A percentile compares a stretch with the other conserved stretches of the same genome.
Conservation (phyloP, 92 coral and sea anemone genomes). For the Bergia puertoricense region DNA sequence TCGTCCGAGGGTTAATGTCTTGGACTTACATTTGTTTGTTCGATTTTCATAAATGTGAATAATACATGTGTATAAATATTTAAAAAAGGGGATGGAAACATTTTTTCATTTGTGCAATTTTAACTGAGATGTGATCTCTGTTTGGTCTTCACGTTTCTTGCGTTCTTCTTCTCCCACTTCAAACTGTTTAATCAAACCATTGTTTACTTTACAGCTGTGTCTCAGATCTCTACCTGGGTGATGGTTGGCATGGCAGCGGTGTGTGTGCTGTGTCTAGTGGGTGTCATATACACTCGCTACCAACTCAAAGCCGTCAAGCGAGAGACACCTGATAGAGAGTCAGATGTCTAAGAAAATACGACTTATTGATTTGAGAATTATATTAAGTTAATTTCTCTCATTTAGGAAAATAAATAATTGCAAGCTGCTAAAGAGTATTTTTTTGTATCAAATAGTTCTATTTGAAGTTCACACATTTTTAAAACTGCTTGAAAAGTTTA, state of each 20-base stretch:
- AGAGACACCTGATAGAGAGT: neutral
- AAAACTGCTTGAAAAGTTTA: neutral
- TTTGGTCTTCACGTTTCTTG: no score
- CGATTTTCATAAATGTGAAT: no score
- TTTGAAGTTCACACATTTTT: neutral
- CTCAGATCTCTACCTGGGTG: constrained; percentile 15
- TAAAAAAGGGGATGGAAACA: no score
- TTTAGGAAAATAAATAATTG: neutral
- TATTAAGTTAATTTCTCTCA: neutral
- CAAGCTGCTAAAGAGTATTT: neutral
- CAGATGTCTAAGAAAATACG: neutral
- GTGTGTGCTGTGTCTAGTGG: constrained; percentile 24
- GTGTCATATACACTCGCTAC: constrained; percentile 18
- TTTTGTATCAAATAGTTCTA: no score
- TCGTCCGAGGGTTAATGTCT: no score
- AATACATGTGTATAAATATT: no score
- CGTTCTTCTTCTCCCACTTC: neutral
- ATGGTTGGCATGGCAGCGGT: constrained; percentile 27
- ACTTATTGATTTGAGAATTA: neutral
- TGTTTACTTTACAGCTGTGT: neutral
- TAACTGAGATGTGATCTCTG: no score
- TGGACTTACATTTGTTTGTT: no score
- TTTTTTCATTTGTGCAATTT: no score
- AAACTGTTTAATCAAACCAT: neutral
- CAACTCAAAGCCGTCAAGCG: constrained; percentile 27